Conservation (phyloP, 1,140 invertebrate genomes). For the Agrilus planipennis region DNA sequence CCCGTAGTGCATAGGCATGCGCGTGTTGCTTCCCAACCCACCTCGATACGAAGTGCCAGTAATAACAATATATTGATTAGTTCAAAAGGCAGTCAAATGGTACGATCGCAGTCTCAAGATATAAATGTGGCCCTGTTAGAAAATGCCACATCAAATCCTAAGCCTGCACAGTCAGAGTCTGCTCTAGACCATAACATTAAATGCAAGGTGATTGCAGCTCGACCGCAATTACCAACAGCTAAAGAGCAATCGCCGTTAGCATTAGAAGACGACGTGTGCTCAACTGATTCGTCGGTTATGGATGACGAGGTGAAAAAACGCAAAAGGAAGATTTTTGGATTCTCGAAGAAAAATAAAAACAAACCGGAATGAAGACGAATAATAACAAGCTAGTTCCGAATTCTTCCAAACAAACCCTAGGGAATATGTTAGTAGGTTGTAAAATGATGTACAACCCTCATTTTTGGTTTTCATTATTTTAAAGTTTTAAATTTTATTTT, state of each 20-base stretch:
- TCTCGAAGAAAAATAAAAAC: not conserved
- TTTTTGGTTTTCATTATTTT: too few species aligned
- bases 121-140: constrained; percentile 26
- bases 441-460: too few species aligned
- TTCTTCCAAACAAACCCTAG: too few species aligned
- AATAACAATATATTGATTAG: constrained; percentile 15
- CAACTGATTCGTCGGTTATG: constrained; percentile 32
- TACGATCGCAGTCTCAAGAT: constrained; percentile 25
- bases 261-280: constrained; percentile 32
- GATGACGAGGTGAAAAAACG: constrained; percentile 31
- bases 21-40: constrained; percentile 8
- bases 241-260: constrained; percentile 22
- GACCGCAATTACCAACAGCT: too few species aligned
- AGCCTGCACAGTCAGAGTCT: constrained; percentile 38
- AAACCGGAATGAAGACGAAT: constrained; percentile 4
- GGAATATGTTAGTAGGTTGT: too few species aligned
- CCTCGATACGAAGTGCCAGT: constrained; percentile 13
- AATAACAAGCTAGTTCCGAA: too few species aligned
- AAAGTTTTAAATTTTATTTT: too few species aligned
- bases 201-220: constrained; percentile 11
- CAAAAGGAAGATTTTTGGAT: constrained; percentile 21
- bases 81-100: constrained; percentile 29
- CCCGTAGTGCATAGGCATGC: constrained; percentile 6
- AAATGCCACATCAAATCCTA: constrained; percentile 14
- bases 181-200: constrained; percentile 27